These are phyloP conservation scores for Lepilemur ruficaudatus DNA, from an alignment of 2,797 vertebrate genomes.

Conservation along the genomic window DNA sequence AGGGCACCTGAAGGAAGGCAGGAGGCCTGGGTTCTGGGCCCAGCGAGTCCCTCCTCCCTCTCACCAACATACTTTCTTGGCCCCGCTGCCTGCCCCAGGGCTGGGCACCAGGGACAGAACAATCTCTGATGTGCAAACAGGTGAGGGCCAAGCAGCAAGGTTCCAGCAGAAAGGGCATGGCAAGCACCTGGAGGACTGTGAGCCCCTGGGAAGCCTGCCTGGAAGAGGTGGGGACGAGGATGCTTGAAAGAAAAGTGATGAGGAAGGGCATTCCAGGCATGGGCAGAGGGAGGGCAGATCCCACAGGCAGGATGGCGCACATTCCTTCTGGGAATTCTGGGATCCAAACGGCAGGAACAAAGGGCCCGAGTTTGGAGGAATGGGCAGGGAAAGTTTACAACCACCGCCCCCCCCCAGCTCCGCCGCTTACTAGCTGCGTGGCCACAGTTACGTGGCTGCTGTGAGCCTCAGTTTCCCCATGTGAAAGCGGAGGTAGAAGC, in stretches of 20 bases:
- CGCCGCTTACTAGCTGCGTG: not conserved
- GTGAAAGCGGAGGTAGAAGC: not conserved
- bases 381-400: not conserved
- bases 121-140: not conserved
- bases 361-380: not conserved
- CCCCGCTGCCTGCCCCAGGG: too few relatives aligned
- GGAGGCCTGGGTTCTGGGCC: not conserved
- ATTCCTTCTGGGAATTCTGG: slow-evolving; percentile 32
- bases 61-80: not conserved
- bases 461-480: not conserved
- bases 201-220: slow-evolving; percentile 35
- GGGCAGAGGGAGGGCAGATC: not conserved
- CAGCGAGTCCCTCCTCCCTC: not conserved
- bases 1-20: not conserved
- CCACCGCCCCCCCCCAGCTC: not conserved
- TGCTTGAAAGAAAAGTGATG: not conserved
- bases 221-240: slow-evolving; percentile 27
- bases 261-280: not conserved
- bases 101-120: not conserved
- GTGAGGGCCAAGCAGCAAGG: not conserved
- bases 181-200: not conserved
- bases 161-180: not conserved
- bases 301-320: not conserved
- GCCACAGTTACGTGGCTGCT: too few relatives aligned
- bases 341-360: not conserved